Conservation (phyloP, 2,113 vertebrate species). For the Grus americana region DNA sequence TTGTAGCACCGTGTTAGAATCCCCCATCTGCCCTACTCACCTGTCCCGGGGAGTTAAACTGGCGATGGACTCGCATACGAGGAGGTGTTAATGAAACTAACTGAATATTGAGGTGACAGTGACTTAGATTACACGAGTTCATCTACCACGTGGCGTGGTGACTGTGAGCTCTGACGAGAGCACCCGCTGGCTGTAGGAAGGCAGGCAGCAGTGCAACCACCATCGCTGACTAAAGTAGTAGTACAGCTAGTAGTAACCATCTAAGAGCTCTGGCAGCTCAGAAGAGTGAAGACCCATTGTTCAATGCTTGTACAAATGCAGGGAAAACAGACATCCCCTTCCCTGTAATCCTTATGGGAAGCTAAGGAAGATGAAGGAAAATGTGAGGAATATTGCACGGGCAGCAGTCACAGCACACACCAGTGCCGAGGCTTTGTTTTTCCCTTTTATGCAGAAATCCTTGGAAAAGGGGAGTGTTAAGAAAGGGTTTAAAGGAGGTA, state of each 20-base stretch:
- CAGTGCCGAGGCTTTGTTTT: not conserved
- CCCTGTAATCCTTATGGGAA: not conserved
- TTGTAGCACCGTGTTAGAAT: not conserved
- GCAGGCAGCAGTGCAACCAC: not conserved
- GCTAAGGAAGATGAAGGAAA: not conserved
- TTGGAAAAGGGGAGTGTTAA: not conserved
- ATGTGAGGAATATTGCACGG: not conserved
- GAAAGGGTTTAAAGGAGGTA: not conserved
- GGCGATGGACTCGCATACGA: not conserved
- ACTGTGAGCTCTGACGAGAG: not conserved
- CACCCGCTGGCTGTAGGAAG: not conserved
- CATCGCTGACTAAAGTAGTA: not conserved
- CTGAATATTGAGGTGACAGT: not conserved
- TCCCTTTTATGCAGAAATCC: not conserved
- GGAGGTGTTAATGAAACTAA: not conserved
- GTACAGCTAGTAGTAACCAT: not conserved
- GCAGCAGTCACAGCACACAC: not conserved
- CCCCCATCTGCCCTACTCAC: not conserved
- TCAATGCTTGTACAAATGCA: not conserved
- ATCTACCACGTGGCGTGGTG: not conserved
- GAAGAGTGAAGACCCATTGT: not conserved
- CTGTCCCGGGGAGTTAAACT: not conserved
- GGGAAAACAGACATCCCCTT: not conserved
- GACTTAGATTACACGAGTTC: not conserved
- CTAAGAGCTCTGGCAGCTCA: not conserved